Evolutionary conservation across 2,797 vertebrate species (phyloP).

Genomic region (Aselliscus stoliczkanus): DNA sequence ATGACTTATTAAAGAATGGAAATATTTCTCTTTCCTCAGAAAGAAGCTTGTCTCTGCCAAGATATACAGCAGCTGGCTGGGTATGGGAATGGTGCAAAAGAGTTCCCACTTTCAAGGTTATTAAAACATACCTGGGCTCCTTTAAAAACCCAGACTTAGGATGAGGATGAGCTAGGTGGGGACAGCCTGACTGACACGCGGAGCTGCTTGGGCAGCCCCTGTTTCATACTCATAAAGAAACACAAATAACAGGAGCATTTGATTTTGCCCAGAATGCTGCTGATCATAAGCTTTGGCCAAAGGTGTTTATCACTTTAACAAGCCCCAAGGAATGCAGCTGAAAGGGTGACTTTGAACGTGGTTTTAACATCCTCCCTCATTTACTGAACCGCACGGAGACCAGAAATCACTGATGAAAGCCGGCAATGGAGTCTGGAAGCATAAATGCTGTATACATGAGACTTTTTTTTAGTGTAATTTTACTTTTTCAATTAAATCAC

Average conservation of each 20-base stretch:
- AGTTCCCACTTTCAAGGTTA: slow-evolving; percentile 75
- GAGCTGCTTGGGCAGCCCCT: neutral
- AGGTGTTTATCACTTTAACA: slow-evolving; percentile 73
- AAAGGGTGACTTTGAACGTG: slow-evolving; percentile 13
- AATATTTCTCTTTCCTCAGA: slow-evolving; percentile 81
- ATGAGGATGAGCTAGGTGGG: neutral
- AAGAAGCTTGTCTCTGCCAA: slow-evolving; percentile 79
- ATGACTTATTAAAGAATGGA: slow-evolving; percentile 84
- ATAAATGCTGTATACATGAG: neutral
- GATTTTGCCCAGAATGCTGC: slow-evolving; percentile 66
- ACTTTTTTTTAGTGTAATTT: neutral
- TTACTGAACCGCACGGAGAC: neutral
- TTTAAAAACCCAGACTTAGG: slow-evolving; percentile 52
- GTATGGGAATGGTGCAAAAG: slow-evolving; percentile 73
- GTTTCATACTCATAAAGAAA: slow-evolving; percentile 21
- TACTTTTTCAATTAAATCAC: neutral
- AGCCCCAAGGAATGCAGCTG: slow-evolving; percentile 27
- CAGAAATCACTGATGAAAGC: neutral
- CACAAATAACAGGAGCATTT: slow-evolving; percentile 51
- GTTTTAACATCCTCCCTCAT: neutral
- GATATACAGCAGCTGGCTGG: slow-evolving; percentile 79
- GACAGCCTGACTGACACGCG: neutral
- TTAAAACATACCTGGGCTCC: slow-evolving; percentile 79
- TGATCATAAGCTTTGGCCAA: slow-evolving; percentile 57
- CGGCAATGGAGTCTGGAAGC: neutral